Conservation (phyloP, 2,797 vertebrate genomes). For the Pelochelys cantorii region DNA sequence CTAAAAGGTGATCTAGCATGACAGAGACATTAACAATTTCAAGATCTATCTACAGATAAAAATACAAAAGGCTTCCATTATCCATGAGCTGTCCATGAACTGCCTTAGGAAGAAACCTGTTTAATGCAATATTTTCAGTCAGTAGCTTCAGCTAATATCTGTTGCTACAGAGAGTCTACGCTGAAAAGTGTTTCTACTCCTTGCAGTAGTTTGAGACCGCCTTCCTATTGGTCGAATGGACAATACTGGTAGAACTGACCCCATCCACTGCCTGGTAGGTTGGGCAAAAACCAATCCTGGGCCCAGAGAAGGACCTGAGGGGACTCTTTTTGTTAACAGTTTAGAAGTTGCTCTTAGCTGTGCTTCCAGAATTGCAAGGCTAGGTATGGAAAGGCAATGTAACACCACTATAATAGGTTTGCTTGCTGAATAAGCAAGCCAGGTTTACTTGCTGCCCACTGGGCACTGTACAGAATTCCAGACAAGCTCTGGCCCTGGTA, state of each 20-base stretch:
- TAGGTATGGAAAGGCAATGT: neutral
- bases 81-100: neutral
- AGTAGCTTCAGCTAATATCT: conserved; percentile 46
- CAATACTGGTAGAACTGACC: neutral
- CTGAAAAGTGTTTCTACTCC: conserved; percentile 14
- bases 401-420: neutral
- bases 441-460: neutral
- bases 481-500: conserved; percentile 18
- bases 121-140: conserved; percentile 41
- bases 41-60: neutral
- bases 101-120: conserved; percentile 37
- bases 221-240: neutral
- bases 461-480: accelerated
- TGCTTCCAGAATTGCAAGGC: neutral
- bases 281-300: accelerated
- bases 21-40: neutral
- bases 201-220: neutral
- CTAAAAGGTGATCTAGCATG: neutral
- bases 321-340: neutral
- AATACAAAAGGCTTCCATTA: conserved; percentile 25
- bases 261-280: neutral
- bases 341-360: neutral
- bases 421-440: neutral
- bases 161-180: conserved; percentile 12
- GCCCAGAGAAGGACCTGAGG: accelerated